Conservation (phyloP, 2,797 vertebrate genomes). For the Thamnophis elegans region DNA sequence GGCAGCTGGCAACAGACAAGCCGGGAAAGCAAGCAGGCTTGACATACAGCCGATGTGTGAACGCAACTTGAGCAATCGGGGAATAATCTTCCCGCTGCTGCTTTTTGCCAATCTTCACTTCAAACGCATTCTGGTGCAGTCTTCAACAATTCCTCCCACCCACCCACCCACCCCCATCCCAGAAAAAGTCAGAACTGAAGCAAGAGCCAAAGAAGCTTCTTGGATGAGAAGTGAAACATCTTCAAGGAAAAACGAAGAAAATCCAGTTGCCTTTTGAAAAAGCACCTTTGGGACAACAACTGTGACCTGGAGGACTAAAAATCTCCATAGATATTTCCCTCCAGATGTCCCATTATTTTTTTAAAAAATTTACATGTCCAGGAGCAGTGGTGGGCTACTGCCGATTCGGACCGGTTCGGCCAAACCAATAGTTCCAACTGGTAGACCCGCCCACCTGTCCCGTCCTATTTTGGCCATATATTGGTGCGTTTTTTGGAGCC, state of each 20-base stretch:
- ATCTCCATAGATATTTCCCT: neutral
- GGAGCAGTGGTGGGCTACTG: neutral
- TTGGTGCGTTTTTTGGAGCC: too few species aligned
- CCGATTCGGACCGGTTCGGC: too few species aligned
- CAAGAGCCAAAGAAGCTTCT: neutral
- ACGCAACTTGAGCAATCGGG: neutral
- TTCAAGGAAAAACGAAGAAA: neutral
- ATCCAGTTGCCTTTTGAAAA: neutral
- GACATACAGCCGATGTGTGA: neutral
- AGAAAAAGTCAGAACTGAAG: neutral
- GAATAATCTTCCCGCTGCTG: neutral
- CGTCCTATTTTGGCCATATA: too few species aligned
- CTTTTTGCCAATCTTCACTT: neutral
- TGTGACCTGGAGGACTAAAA: neutral
- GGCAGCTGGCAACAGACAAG: neutral
- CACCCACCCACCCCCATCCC: too few species aligned
- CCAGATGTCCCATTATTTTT: neutral
- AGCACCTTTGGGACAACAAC: neutral
- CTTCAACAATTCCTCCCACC: neutral
- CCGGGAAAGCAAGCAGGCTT: neutral
- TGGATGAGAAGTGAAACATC: neutral
- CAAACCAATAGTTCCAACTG: too few species aligned
- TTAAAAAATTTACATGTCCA: neutral
- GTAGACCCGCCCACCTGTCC: too few species aligned
- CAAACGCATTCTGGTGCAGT: neutral